These are phyloP conservation scores for Hoplias malabaricus DNA, from an alignment of 2,113 vertebrate genomes.

Conservation along the genomic window DNA sequence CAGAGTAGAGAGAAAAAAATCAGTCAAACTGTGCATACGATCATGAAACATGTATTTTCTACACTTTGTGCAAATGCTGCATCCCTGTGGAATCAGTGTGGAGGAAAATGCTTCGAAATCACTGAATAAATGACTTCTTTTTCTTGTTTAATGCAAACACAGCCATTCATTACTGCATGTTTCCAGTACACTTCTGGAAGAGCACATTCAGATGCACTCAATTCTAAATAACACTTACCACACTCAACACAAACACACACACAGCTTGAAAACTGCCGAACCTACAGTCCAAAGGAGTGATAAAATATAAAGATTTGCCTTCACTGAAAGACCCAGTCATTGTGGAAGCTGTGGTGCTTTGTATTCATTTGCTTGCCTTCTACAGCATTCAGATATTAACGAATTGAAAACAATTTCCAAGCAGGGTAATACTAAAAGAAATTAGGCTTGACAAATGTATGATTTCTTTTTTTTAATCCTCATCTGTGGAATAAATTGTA, in stretches of 20 bases:
- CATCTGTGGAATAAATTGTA: conserved; percentile 49
- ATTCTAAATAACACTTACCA: background rate
- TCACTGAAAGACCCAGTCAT: background rate
- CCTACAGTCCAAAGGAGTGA: background rate
- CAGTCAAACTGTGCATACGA: conserved; percentile 4
- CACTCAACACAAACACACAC: background rate
- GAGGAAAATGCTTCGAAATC: conserved; percentile 12
- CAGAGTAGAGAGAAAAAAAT: conserved; percentile 11
- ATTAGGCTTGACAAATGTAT: conserved; percentile 47
- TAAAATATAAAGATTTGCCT: conserved; percentile 16
- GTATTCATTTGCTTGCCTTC: conserved; percentile 22
- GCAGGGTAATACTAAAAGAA: conserved; percentile 40
- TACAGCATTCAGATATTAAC: conserved; percentile 40
- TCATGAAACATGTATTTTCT: background rate
- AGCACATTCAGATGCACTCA: background rate
- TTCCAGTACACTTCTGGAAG: background rate
- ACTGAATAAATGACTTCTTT: conserved; percentile 29
- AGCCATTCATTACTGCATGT: background rate
- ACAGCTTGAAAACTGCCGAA: background rate
- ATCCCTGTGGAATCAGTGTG: background rate
- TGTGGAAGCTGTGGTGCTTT: conserved; percentile 8
- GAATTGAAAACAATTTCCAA: conserved; percentile 59
- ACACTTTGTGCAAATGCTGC: conserved; percentile 10
- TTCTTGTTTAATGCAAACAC: background rate
- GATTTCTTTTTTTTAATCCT: conserved; percentile 55